phyloP scores from a whole-genome alignment of 2,797 vertebrate genomes.

The Peromyscus nudipes region DNA sequence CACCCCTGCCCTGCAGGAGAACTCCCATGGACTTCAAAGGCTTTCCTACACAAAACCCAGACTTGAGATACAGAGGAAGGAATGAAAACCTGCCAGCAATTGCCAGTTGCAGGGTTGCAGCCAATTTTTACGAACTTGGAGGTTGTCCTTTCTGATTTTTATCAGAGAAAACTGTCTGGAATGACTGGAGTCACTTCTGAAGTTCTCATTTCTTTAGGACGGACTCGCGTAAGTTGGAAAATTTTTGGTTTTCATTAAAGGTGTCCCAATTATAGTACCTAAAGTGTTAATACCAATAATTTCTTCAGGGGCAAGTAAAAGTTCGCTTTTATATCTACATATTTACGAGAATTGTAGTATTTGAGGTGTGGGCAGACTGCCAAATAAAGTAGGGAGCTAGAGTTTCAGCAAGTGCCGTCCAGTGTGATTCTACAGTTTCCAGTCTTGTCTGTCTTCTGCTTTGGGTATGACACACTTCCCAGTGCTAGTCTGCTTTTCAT shows the following conservation, averaged over 20 bases:
- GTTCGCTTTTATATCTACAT: neutral
- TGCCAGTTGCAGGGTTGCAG: slow-evolving; percentile 52
- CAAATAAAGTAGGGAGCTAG: neutral
- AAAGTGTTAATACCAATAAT: slow-evolving; percentile 34
- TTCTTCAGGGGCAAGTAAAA: slow-evolving; percentile 51
- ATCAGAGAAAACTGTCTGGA: slow-evolving; percentile 83
- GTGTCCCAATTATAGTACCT: neutral
- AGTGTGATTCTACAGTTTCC: neutral
- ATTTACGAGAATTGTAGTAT: slow-evolving; percentile 21
- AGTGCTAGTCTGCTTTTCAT: neutral
- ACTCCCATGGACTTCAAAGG: slow-evolving; percentile 76
- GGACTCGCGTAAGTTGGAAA: slow-evolving; percentile 33
- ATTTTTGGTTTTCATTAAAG: slow-evolving; percentile 61
- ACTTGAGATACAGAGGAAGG: slow-evolving; percentile 12
- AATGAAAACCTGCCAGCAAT: slow-evolving; percentile 57
- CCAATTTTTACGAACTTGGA: slow-evolving; percentile 77
- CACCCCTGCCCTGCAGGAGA: slow-evolving; percentile 20
- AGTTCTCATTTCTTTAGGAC: slow-evolving; percentile 54
- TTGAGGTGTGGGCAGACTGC: neutral
- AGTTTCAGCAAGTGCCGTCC: neutral
- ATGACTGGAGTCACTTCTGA: slow-evolving; percentile 70
- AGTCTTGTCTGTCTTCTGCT: neutral
- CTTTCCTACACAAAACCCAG: slow-evolving; percentile 65
- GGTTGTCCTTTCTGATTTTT: slow-evolving; percentile 77
- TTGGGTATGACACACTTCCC: neutral